Evolutionary conservation across 2,797 vertebrate genomes (phyloP).

Genomic region (Menidia menidia): DNA sequence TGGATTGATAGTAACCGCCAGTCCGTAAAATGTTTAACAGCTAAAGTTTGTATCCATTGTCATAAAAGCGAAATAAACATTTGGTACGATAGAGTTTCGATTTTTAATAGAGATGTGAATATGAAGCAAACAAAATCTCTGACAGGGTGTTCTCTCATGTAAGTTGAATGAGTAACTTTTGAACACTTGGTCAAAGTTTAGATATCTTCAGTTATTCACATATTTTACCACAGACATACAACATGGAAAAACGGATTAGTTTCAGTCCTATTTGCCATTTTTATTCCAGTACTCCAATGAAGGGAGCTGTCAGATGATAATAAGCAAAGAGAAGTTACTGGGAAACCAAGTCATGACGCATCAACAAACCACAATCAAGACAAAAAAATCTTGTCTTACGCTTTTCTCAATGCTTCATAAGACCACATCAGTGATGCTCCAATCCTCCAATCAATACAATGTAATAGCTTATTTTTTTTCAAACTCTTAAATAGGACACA

Average conservation of each 20-base stretch:
- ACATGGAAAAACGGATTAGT: conserved; percentile 21
- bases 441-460: not conserved
- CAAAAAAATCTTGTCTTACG: not conserved
- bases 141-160: conserved; percentile 20
- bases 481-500: no score
- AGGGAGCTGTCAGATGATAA: conserved; percentile 41
- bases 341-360: conserved; percentile 1
- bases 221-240: not conserved
- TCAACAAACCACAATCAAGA: conserved; percentile 2
- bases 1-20: conserved; percentile 43
- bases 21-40: conserved; percentile 23
- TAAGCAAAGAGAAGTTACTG: conserved; percentile 21
- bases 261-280: conserved; percentile 43
- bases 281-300: conserved; percentile 33
- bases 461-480: no score
- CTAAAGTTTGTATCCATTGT: conserved; percentile 14
- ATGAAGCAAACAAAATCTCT: conserved; percentile 20
- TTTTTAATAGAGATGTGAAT: conserved; percentile 21
- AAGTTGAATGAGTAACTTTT: conserved; percentile 32
- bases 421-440: not conserved
- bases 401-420: not conserved
- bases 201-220: conserved; percentile 35
- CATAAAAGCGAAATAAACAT: conserved; percentile 20
- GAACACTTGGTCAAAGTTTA: conserved; percentile 44
- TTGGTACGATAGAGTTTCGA: conserved; percentile 41